These are phyloP conservation scores for Crematogaster levior DNA, from an alignment of 2,888 invertebrate genomes.

Conservation along the genomic window DNA sequence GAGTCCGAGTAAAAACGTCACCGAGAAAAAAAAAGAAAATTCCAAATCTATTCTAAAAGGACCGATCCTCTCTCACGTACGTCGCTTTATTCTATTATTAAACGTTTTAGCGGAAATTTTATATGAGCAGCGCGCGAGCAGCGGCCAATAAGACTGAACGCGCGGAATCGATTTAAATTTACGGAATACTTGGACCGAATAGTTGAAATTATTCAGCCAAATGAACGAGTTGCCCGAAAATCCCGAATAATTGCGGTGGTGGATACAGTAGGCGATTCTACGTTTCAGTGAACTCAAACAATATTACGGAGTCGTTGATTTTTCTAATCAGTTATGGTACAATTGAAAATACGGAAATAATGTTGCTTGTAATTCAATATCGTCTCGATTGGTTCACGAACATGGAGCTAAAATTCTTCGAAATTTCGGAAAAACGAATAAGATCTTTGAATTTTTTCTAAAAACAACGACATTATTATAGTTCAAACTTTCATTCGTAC, in stretches of 20 bases:
- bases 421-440: neutral
- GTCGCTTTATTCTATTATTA: conserved; percentile 62
- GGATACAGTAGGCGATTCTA: conserved; percentile 56
- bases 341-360: conserved; percentile 54
- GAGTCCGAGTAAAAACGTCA: neutral
- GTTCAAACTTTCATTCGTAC: neutral
- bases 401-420: neutral
- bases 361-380: neutral
- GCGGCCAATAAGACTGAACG: conserved; percentile 67
- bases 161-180: conserved; percentile 72
- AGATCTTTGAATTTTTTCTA: neutral
- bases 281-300: conserved; percentile 62
- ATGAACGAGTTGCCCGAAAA: conserved; percentile 72
- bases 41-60: neutral
- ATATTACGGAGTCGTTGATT: conserved; percentile 59
- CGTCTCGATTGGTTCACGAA: neutral
- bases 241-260: conserved; percentile 65
- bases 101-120: conserved; percentile 70
- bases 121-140: conserved; percentile 55
- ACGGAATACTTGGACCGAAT: conserved; percentile 72
- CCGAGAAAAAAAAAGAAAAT: neutral
- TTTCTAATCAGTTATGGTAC: conserved; percentile 55
- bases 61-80: neutral
- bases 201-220: conserved; percentile 75
- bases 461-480: neutral